These are phyloP conservation scores for Onychomys torridus DNA, from an alignment of 2,797 vertebrate genomes.

Conservation along the genomic window DNA sequence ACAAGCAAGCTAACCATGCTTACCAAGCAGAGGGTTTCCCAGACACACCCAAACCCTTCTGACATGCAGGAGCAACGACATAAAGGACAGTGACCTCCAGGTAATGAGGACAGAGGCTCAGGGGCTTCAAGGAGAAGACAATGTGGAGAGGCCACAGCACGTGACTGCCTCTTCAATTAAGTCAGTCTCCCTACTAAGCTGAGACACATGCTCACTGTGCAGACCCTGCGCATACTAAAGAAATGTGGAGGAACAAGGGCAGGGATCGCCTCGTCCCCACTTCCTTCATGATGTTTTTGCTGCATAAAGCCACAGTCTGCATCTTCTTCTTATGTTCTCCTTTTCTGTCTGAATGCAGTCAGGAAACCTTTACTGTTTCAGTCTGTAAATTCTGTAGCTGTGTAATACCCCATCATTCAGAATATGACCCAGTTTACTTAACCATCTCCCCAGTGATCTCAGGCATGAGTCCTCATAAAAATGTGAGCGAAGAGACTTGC, in stretches of 20 bases:
- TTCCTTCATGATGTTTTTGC: slow-evolving; percentile 15
- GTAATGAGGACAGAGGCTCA: background rate
- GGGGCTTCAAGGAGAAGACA: background rate
- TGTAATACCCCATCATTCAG: background rate
- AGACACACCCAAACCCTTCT: background rate
- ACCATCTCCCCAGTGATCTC: background rate
- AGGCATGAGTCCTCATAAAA: background rate
- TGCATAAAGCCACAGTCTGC: background rate
- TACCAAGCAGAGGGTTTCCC: slow-evolving; percentile 4
- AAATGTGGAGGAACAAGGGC: background rate
- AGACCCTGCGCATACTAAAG: slow-evolving; percentile 17
- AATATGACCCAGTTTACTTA: slow-evolving; percentile 1
- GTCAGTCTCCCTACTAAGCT: background rate
- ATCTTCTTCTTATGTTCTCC: background rate
- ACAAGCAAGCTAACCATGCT: background rate
- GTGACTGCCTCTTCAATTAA: background rate
- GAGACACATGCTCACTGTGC: slow-evolving; percentile 13
- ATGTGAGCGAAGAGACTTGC: background rate
- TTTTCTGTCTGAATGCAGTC: background rate
- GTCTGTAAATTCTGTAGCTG: background rate
- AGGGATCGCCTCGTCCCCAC: background rate
- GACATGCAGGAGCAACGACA: background rate
- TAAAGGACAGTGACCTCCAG: background rate
- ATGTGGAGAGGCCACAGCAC: background rate
- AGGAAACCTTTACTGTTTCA: background rate